Base-by-base conservation (phyloP, 2,113 vertebrate species). In the Phalacrocorax carbo region DNA sequence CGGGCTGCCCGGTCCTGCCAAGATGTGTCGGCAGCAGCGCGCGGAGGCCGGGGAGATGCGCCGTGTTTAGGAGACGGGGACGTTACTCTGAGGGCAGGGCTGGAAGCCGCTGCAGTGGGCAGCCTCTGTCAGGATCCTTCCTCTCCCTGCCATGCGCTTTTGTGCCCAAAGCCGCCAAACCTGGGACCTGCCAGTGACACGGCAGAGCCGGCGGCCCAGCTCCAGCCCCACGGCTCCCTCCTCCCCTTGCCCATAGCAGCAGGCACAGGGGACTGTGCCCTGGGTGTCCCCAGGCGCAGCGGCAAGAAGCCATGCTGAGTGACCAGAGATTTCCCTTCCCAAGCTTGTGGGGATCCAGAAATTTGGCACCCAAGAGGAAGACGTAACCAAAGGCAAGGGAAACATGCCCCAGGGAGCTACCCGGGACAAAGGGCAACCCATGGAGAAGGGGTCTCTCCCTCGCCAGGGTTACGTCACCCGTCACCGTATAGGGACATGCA, bases 21-120 rank as follows among this genome's bases (percentile, higher is more conserved):
- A 7, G 44, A 60, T 2, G 3, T 11, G 34, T 44, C 22, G 4
- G 7, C 15, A 15, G 69, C 8, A 0, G 19, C 4, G 14, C 9
- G 1, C 70, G 57, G 42, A 25, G 14, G 38, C 29, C 11, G 7
- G 18, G 26, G n/a, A 36, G 49, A 70, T 4, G 25, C 5, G 1
- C 1, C 0, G 25, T 17, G 16, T 7, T 38, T 21, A 8, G 55
- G 44, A 42, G 34, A 49, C 0, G 2, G 18, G 20, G 19, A 36
- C 2, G 2, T 26, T 15, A 7, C 69, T 36, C 61, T 48, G 1
- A 34, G 54, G 25, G 32, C 32, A 25, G 15, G 18, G 51, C 32
- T 79, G 72, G 77, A 46, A 73, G 34, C 29, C 34, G 46, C 32
- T 4, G 0, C 52, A n/a, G 23, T 2, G 19, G 38, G 20, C 18